A percentile compares a stretch with the other conserved stretches of the same genome.
These are phyloP conservation scores for cat (Felis catus) DNA, from an alignment of 2,113 vertebrate species.

Conservation along the genomic window DNA sequence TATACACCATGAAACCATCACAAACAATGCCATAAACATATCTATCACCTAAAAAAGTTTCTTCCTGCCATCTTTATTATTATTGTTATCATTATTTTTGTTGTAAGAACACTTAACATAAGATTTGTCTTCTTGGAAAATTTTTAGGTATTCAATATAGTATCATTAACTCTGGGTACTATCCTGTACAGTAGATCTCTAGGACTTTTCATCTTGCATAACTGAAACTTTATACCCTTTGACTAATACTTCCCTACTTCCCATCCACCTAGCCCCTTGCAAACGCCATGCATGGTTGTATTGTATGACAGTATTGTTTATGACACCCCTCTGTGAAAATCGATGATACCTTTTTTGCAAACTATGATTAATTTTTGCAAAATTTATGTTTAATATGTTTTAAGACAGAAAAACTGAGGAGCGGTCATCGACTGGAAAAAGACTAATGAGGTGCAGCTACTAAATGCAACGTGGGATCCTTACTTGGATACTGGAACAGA, in stretches of 20 bases:
- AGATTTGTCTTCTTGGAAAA: not conserved
- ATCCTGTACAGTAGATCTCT: not conserved
- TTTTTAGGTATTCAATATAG: not conserved
- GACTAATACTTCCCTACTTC: not conserved
- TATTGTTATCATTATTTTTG: not conserved
- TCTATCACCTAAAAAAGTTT: not conserved
- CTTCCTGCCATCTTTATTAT: not conserved
- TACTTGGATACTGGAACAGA: not conserved
- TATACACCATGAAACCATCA: not conserved
- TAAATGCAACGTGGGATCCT: not conserved
- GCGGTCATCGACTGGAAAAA: not conserved
- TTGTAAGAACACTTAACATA: not conserved
- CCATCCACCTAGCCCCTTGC: too few relatives aligned
- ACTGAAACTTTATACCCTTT: not conserved
- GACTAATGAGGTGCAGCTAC: not conserved
- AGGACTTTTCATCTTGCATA: not conserved
- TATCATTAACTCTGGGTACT: not conserved
- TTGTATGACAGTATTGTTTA: not conserved
- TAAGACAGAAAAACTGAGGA: not conserved
- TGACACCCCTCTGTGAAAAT: not conserved
- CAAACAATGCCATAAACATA: not conserved
- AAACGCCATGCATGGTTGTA: not conserved
- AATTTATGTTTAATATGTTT: not conserved
- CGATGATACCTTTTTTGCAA: not conserved
- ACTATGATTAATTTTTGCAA: not conserved